Conservation (phyloP, 2,113 vertebrate species). For the Indri indri region DNA sequence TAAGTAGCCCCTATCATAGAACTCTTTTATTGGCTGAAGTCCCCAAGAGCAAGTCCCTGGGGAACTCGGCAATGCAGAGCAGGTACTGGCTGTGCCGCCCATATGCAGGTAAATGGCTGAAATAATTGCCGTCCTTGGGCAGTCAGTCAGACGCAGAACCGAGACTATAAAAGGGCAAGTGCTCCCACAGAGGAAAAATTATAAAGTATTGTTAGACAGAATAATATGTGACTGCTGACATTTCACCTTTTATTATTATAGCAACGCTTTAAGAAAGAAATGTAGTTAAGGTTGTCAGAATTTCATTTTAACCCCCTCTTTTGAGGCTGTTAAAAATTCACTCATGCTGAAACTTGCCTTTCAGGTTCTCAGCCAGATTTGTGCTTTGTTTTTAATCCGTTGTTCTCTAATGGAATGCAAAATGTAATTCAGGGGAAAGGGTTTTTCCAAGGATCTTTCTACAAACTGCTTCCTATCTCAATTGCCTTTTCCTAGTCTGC, state of each 20-base stretch:
- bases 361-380: slow-evolving; percentile 73
- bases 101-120: background rate
- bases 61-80: background rate
- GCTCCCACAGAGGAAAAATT: slow-evolving; percentile 49
- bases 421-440: slow-evolving; percentile 16
- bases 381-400: slow-evolving; percentile 61
- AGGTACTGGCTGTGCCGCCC: background rate
- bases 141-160: slow-evolving; percentile 48
- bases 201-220: slow-evolving; percentile 58
- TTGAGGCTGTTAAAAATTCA: slow-evolving; percentile 73
- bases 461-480: background rate
- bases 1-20: background rate
- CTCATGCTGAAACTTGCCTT: slow-evolving; percentile 77
- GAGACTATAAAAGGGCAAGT: slow-evolving; percentile 49
- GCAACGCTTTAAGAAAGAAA: slow-evolving; percentile 62
- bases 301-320: slow-evolving; percentile 71
- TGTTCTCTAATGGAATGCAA: slow-evolving; percentile 65
- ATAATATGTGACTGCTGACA: slow-evolving; percentile 65
- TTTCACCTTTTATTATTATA: slow-evolving; percentile 63
- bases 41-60: background rate
- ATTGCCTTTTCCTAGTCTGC: background rate
- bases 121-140: slow-evolving; percentile 39
- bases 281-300: slow-evolving; percentile 78
- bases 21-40: background rate
- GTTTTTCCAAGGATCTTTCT: slow-evolving; percentile 44